Evolutionary conservation across 2,888 invertebrate species (phyloP).

Genomic region (Eupithecia centaureata): DNA sequence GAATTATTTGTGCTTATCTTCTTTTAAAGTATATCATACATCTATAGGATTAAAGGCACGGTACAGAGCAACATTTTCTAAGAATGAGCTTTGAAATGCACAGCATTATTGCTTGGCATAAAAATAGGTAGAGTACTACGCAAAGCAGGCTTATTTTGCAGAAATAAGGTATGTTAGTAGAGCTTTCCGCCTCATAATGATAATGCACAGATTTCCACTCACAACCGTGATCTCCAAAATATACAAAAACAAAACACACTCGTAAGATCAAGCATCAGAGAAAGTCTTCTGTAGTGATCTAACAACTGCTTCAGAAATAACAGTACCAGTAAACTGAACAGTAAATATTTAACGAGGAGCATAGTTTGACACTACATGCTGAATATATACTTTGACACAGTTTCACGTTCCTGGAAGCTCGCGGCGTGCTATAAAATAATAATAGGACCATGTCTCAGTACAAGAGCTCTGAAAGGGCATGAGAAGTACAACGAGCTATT

Average conservation of each 20-base stretch:
- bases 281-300: not conserved
- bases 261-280: not conserved
- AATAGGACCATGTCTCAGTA: not conserved
- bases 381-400: conserved; percentile 16
- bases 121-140: no score
- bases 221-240: not conserved
- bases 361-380: conserved; percentile 3
- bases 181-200: no score
- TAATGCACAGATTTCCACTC: not conserved
- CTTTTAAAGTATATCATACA: not conserved
- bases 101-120: no score
- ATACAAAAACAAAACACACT: not conserved
- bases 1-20: not conserved
- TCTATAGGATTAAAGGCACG: not conserved
- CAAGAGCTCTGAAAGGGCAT: not conserved
- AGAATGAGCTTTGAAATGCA: not conserved
- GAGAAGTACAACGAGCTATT: not conserved
- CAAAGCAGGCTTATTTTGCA: no score
- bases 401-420: not conserved
- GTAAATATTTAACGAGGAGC: conserved; percentile 5
- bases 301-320: not conserved
- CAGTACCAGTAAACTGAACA: not conserved
- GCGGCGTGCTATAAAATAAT: not conserved
- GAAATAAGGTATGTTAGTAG: no score
- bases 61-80: not conserved